These are phyloP conservation scores for Phaedon cochleariae DNA, from an alignment of 2,888 invertebrate genomes.

Conservation along the genomic window DNA sequence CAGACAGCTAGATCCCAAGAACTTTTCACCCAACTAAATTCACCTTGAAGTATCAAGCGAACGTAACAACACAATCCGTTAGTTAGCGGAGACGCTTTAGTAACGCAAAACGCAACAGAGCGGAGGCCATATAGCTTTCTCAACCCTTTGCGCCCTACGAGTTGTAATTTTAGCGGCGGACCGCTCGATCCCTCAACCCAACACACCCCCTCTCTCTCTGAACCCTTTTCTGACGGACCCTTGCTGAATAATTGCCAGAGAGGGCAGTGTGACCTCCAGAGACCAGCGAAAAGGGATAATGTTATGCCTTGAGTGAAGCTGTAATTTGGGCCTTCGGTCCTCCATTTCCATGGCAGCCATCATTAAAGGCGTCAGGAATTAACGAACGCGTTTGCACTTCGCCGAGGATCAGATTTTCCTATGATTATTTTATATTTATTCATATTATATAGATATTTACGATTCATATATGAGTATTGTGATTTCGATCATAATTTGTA, in stretches of 20 bases:
- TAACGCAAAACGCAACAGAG: constrained; percentile 25
- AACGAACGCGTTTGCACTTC: constrained; percentile 24
- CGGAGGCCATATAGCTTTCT: constrained; percentile 45
- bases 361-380: constrained; percentile 19
- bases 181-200: constrained; percentile 37
- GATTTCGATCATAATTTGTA: no score
- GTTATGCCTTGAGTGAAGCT: constrained; percentile 34
- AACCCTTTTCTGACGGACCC: constrained; percentile 50
- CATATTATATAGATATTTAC: no score
- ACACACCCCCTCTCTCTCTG: constrained; percentile 28
- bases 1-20: no score
- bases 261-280: constrained; percentile 59
- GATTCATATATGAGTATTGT: no score
- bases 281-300: constrained; percentile 56
- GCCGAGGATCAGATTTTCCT: constrained; percentile 16
- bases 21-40: no score
- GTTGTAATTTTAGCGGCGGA: constrained; percentile 49
- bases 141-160: constrained; percentile 51
- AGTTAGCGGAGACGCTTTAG: constrained; percentile 36
- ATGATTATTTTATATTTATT: not conserved
- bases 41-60: constrained; percentile 25
- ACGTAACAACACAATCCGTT: constrained; percentile 39
- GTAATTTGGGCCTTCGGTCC: constrained; percentile 19
- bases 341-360: constrained; percentile 28
- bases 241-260: constrained; percentile 59